phyloP scores from a whole-genome alignment of 1,140 invertebrate genomes.

The Diachasma alloeum region DNA sequence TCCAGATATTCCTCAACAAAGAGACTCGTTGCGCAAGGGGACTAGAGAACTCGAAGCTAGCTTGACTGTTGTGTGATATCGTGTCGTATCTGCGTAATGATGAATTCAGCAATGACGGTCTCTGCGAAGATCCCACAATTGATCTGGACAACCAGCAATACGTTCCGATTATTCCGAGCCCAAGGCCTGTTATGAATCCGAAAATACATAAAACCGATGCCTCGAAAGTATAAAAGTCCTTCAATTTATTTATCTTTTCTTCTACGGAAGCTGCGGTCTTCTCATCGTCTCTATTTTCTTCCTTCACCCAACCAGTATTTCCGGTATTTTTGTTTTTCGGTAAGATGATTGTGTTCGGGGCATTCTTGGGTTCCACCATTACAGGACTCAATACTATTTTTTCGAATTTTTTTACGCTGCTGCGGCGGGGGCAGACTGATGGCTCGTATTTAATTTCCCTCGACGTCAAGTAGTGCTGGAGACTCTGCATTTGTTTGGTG shows the following conservation, averaged over 20 bases:
- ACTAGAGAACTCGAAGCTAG: constrained; percentile 12
- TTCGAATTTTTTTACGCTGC: not conserved
- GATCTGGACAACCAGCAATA: not conserved
- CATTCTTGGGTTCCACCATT: not conserved
- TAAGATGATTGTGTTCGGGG: not conserved
- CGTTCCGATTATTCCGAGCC: not conserved
- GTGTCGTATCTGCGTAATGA: not conserved
- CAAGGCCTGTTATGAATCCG: not conserved
- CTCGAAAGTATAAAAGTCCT: not conserved
- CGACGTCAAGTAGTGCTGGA: not conserved
- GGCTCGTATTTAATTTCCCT: not conserved
- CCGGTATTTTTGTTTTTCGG: not conserved
- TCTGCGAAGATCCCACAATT: not conserved
- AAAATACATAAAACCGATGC: not conserved
- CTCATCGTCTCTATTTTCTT: not conserved
- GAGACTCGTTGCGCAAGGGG: constrained; percentile 42
- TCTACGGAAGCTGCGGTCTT: not conserved
- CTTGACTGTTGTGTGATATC: not conserved
- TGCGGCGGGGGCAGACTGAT: not conserved
- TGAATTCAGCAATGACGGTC: not conserved
- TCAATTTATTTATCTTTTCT: not conserved
- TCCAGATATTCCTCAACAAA: constrained; percentile 44
- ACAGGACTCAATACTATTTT: not conserved
- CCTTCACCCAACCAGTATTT: not conserved
- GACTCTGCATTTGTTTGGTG: not conserved